Evolutionary conservation across 2,888 invertebrate genomes (phyloP).

Genomic region (Tyria jacobaeae): DNA sequence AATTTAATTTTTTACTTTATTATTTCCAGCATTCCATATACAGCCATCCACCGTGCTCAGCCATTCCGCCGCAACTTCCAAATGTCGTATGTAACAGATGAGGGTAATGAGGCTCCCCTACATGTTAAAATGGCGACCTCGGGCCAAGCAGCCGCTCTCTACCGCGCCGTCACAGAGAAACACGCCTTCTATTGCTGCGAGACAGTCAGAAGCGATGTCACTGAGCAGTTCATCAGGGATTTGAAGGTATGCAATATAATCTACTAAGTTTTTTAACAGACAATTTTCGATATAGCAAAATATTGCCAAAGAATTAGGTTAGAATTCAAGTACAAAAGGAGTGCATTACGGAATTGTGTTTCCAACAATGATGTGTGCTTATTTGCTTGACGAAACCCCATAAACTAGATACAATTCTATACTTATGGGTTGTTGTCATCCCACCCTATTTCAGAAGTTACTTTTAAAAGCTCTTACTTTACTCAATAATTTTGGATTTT

Average conservation of each 20-base stretch:
- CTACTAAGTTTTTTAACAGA: too few relatives aligned
- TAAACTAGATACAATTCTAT: too few relatives aligned
- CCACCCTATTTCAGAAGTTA: too few relatives aligned
- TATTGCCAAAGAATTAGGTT: too few relatives aligned
- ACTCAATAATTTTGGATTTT: too few relatives aligned
- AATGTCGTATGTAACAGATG: conserved; percentile 90
- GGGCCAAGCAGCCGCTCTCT: conserved; percentile 93
- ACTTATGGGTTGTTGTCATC: too few relatives aligned
- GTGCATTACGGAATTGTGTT: too few relatives aligned
- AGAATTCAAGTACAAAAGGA: too few relatives aligned
- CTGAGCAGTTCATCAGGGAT: conserved; percentile 95
- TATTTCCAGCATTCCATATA: conserved; percentile 91
- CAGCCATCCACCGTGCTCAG: conserved; percentile 92
- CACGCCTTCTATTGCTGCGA: conserved; percentile 98
- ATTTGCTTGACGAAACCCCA: too few relatives aligned
- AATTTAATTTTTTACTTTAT: background rate
- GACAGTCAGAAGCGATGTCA: conserved; percentile 94
- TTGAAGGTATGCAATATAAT: conserved; percentile 88
- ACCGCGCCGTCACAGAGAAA: conserved; percentile 95
- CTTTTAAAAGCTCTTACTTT: too few relatives aligned
- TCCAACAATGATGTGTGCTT: too few relatives aligned
- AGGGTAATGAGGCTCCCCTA: conserved; percentile 89
- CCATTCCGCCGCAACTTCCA: conserved; percentile 91
- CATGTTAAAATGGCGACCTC: conserved; percentile 94
- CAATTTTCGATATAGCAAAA: too few relatives aligned